These are phyloP conservation scores for Glaucomys volans DNA, from an alignment of 2,113 vertebrate genomes.

Conservation along the genomic window DNA sequence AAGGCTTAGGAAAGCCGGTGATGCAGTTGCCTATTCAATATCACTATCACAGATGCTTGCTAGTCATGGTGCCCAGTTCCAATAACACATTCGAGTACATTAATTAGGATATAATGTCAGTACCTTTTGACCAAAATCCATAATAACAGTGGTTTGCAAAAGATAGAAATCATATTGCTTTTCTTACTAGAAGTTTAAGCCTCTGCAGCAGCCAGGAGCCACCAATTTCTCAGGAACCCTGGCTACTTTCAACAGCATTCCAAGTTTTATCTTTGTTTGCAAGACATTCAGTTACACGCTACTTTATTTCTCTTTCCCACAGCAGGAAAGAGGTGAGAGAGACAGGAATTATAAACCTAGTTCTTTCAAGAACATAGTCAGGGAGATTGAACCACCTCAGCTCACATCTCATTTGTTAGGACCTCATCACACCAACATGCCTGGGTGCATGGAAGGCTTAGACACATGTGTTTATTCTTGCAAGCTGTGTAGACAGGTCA, in stretches of 20 bases:
- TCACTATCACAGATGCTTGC: background rate
- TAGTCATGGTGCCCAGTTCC: background rate
- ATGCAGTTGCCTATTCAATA: background rate
- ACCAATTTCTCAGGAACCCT: background rate
- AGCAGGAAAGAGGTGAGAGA: background rate
- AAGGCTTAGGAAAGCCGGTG: background rate
- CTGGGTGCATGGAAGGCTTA: background rate
- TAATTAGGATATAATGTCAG: background rate
- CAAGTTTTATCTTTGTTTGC: background rate
- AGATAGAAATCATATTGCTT: background rate
- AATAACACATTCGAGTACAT: background rate
- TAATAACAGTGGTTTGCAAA: background rate
- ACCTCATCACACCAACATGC: background rate
- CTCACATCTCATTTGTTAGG: background rate
- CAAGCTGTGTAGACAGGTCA: background rate
- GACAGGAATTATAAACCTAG: accelerated
- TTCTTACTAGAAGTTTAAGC: background rate
- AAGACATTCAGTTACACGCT: background rate
- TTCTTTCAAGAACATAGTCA: background rate
- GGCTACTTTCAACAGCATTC: background rate
- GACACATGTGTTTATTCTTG: background rate
- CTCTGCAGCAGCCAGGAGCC: background rate
- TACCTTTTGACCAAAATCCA: background rate
- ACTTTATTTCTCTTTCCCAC: background rate
- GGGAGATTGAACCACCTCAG: background rate